phyloP scores from a whole-genome alignment of 2,113 vertebrate species.

The Mastomys coucha region DNA sequence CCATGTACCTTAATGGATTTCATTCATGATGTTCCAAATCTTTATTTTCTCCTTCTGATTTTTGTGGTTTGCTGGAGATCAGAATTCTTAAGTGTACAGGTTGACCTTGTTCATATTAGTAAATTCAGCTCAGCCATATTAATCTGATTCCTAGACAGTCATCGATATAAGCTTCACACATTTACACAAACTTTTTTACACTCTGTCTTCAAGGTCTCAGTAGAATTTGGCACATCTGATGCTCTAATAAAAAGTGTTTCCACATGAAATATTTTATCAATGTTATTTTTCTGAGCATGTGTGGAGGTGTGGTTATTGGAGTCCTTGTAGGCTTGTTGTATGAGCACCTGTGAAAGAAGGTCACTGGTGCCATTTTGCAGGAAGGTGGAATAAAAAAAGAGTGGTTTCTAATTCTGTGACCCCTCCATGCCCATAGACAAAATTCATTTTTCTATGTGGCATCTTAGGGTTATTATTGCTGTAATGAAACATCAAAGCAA shows the following conservation, averaged over 20 bases:
- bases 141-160: neutral
- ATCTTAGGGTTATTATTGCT: neutral
- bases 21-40: neutral
- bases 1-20: neutral
- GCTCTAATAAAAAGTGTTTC: neutral
- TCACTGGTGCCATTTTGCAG: neutral
- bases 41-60: neutral
- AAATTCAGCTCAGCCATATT: neutral
- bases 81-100: neutral
- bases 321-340: neutral
- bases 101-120: neutral
- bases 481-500: neutral
- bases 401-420: neutral
- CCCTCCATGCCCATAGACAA: neutral
- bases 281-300: neutral
- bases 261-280: neutral
- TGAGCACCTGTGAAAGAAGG: neutral
- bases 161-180: neutral
- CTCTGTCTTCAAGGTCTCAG: neutral
- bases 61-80: neutral
- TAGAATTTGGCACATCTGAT: neutral
- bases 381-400: neutral
- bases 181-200: neutral
- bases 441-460: accelerated
- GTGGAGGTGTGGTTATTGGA: neutral